Percentiles rank a stretch among this genome's conserved stretches.
These are phyloP conservation scores for Pachyuromys duprasi DNA, from an alignment of 2,797 vertebrate genomes.

Conservation along the genomic window DNA sequence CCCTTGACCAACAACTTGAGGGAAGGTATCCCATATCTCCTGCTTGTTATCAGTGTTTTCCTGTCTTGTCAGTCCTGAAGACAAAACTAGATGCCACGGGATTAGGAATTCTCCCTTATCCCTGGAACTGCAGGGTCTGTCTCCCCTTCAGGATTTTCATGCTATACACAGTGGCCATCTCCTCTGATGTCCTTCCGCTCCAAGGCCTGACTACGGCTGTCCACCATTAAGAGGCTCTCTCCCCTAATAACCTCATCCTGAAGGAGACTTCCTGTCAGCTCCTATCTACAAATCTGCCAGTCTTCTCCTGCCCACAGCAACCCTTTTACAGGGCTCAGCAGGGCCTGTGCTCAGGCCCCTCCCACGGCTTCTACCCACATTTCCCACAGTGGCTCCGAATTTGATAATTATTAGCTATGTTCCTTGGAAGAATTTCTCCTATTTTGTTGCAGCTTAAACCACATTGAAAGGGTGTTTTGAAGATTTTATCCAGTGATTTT, in stretches of 20 bases:
- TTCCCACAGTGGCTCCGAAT: neutral
- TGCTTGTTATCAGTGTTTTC: neutral
- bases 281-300: neutral
- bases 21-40: neutral
- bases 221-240: neutral
- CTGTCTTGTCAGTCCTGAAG: neutral
- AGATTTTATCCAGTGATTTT: neutral
- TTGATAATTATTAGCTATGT: neutral
- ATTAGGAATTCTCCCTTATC: neutral
- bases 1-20: neutral
- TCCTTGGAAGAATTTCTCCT: neutral
- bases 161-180: neutral
- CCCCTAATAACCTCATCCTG: neutral
- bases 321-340: neutral
- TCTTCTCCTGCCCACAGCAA: neutral
- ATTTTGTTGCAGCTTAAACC: neutral
- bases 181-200: neutral
- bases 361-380: neutral
- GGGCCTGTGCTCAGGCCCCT: neutral
- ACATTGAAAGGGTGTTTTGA: neutral
- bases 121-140: neutral
- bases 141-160: neutral
- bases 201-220: neutral
- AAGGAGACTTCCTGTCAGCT: neutral
- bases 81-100: neutral